Conservation (phyloP, 2,113 vertebrate species). For the Ramphastos sulfuratus region DNA sequence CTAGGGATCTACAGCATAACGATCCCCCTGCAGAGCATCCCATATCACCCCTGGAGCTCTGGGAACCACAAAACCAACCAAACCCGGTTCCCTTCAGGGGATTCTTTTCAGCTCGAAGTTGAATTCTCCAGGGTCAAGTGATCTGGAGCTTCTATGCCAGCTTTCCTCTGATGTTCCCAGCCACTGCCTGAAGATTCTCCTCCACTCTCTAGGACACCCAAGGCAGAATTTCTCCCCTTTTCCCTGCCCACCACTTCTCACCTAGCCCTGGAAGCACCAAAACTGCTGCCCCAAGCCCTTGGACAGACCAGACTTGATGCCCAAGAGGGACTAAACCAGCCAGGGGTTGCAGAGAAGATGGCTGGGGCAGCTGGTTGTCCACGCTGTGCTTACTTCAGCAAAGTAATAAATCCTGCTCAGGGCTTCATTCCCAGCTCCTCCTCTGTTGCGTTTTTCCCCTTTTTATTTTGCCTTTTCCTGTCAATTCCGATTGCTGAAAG, state of each 20-base stretch:
- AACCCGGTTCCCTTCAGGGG: accelerated
- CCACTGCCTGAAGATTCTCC: not conserved
- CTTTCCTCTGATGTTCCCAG: not conserved
- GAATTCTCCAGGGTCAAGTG: not conserved
- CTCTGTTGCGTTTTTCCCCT: accelerated
- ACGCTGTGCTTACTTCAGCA: not conserved
- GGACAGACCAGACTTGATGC: not conserved
- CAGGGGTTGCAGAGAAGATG: not conserved
- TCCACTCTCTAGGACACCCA: not conserved
- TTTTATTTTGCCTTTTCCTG: not conserved
- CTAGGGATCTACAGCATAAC: not conserved
- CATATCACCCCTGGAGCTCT: not conserved
- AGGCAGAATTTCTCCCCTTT: not conserved
- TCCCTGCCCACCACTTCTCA: not conserved
- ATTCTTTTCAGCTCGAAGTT: not conserved
- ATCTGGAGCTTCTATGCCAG: not conserved
- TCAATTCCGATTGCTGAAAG: not conserved
- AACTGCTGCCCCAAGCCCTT: not conserved
- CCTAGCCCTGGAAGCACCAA: not conserved
- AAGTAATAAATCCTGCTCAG: accelerated
- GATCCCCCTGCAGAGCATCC: not conserved
- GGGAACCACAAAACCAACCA: not conserved
- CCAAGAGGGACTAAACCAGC: not conserved
- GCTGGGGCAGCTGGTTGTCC: accelerated
- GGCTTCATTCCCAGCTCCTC: not conserved